phyloP scores from a whole-genome alignment of 2,113 vertebrate genomes.

The Bubo bubo region DNA sequence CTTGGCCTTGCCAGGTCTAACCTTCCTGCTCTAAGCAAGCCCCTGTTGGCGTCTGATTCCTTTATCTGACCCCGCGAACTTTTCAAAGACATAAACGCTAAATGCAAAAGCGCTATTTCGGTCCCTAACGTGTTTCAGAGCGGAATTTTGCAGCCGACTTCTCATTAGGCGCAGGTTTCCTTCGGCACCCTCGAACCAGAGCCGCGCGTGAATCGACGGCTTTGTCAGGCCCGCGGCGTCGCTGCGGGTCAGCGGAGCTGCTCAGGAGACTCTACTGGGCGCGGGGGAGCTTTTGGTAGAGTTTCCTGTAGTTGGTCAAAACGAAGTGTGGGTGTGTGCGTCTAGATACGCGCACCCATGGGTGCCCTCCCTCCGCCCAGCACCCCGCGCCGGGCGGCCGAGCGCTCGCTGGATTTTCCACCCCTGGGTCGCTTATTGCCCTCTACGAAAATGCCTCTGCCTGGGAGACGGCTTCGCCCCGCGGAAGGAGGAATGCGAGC shows the following conservation, averaged over 20 bases:
- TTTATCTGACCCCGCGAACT: background rate
- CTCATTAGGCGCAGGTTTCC: background rate
- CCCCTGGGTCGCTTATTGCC: rapidly evolving
- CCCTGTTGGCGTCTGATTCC: rapidly evolving
- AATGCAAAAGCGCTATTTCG: background rate
- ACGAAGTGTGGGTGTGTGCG: too few relatives aligned
- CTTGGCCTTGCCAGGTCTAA: rapidly evolving
- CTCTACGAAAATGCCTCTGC: background rate
- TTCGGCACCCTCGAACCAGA: background rate
- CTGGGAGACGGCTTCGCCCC: slow-evolving; percentile 46
- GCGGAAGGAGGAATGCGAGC: background rate
- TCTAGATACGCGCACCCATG: too few relatives aligned
- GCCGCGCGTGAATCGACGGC: background rate
- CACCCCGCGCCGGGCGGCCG: background rate
- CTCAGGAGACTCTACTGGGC: background rate
- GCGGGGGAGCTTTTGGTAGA: background rate
- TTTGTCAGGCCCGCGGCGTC: background rate
- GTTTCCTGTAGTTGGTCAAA: background rate
- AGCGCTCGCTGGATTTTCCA: background rate
- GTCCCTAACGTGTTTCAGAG: background rate
- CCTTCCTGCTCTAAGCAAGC: background rate
- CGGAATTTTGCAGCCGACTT: background rate
- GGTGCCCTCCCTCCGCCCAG: slow-evolving; percentile 29
- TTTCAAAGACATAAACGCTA: background rate
- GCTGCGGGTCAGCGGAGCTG: background rate